Evolutionary conservation across 2,888 invertebrate species (phyloP), one percentile per base, ranked within the genome.

Genomic region (Microplitis manilae): DNA sequence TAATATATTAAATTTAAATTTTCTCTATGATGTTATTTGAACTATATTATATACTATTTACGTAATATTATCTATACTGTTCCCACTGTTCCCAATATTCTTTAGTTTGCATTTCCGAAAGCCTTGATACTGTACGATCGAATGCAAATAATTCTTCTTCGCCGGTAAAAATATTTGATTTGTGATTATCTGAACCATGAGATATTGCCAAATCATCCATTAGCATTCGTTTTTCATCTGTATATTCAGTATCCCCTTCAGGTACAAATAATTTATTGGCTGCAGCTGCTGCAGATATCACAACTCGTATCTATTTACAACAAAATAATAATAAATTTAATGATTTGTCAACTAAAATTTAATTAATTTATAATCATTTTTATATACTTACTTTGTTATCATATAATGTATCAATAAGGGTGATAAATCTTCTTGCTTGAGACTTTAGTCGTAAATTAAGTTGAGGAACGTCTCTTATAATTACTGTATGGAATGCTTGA

Each of bases 121-220:
- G 92, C 81, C 99, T 92, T 0, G 99, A 99, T 39, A 98, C 90
- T 30, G 98, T 98, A 76, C 99, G 92, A 85, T 98, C 97, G 88
- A 96, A 98, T 0, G 99, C 99, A 90, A 99, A 99, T 85, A 97
- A 91, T 91, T 99, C 99, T 90, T 99, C 99, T 89, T 97, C 97
- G 0, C 99, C 99, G 0, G 98, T 98, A 86, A 99, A 99, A 83
- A 99, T 95, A 86, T 96, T 97, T 4, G 97, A 95, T 81, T 93
- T 93, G 20, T 95, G 94, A 85, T 94, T 93, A 75, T 94, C 94
- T 71, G 95, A 94, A 83, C 93, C 93, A 83, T 94, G 94, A 2
- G 93, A 92, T 76, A 99, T 96, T 84, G 95, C 95, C 80, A 99
- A 92, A 90, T 99, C 99, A 88, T 99, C 99, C 97, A 99, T 98